phyloP scores from a whole-genome alignment of 2,888 invertebrate genomes.

The Lathronympha strigana region DNA sequence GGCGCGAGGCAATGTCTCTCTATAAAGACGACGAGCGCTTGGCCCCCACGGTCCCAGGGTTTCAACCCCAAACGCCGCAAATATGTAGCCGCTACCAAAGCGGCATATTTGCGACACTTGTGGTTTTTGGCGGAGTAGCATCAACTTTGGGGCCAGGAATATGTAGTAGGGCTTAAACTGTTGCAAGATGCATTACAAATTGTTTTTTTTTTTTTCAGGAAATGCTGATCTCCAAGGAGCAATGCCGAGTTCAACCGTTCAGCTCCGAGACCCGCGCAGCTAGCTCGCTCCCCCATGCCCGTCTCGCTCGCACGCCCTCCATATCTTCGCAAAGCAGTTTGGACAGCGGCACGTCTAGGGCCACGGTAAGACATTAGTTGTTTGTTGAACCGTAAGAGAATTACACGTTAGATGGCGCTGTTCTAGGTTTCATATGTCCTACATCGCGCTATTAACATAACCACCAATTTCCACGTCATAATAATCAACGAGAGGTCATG shows the following conservation, averaged over 20 bases:
- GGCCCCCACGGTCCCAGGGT: no score
- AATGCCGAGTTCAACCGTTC: conserved; percentile 80
- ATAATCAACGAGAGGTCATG: no score
- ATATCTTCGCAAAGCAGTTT: conserved; percentile 93
- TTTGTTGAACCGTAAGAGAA: background rate
- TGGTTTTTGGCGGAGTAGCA: no score
- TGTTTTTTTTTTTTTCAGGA: conserved; percentile 62
- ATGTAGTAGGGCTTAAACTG: no score
- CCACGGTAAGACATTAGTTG: conserved; percentile 63
- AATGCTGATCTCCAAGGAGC: conserved; percentile 79
- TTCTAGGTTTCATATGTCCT: background rate
- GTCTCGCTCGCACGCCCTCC: conserved; percentile 90
- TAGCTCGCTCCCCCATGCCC: conserved; percentile 88
- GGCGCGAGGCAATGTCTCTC: no score
- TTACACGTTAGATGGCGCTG: background rate
- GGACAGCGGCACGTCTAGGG: conserved; percentile 88
- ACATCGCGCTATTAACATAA: background rate
- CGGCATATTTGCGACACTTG: no score
- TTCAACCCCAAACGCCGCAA: no score
- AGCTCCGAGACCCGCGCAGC: conserved; percentile 82
- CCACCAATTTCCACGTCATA: no score
- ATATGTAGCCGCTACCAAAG: no score
- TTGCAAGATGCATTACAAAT: background rate
- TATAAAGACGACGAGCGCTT: no score
- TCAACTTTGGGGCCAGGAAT: no score